These are phyloP conservation scores for Calyptomena viridis DNA, from an alignment of 2,113 vertebrate genomes.

Conservation along the genomic window DNA sequence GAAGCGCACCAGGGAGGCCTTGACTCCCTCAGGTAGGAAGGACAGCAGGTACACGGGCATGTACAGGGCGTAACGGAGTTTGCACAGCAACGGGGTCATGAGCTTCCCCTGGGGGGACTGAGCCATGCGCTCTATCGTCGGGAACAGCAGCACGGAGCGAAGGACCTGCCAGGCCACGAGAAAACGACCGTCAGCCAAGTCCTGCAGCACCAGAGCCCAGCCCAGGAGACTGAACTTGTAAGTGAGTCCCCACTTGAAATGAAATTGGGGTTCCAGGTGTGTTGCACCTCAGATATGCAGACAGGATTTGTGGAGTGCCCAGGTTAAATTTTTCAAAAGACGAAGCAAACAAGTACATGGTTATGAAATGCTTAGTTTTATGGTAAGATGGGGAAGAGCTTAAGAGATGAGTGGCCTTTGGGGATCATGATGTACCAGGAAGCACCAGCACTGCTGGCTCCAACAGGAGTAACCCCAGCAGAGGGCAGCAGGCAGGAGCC, in stretches of 20 bases:
- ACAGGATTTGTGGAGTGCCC: neutral
- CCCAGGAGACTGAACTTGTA: fast-evolving
- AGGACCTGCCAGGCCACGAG: conserved; percentile 71
- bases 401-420: neutral
- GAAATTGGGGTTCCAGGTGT: neutral
- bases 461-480: neutral
- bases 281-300: neutral
- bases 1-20: conserved; percentile 73
- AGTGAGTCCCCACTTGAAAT: fast-evolving
- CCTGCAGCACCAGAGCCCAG: neutral
- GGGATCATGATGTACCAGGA: neutral
- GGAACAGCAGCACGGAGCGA: conserved; percentile 89
- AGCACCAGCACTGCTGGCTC: neutral
- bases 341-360: fast-evolving
- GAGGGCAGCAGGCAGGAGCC: conserved; percentile 28
- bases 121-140: conserved; percentile 93
- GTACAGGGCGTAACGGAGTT: conserved; percentile 85
- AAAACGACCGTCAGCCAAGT: neutral
- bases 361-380: neutral
- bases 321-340: neutral
- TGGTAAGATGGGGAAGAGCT: neutral
- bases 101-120: conserved; percentile 85
- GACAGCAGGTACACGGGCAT: conserved; percentile 82
- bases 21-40: conserved; percentile 81
- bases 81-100: conserved; percentile 87